These are phyloP conservation scores for Gopherus evgoodei DNA, from an alignment of 2,113 vertebrate genomes.

Conservation along the genomic window DNA sequence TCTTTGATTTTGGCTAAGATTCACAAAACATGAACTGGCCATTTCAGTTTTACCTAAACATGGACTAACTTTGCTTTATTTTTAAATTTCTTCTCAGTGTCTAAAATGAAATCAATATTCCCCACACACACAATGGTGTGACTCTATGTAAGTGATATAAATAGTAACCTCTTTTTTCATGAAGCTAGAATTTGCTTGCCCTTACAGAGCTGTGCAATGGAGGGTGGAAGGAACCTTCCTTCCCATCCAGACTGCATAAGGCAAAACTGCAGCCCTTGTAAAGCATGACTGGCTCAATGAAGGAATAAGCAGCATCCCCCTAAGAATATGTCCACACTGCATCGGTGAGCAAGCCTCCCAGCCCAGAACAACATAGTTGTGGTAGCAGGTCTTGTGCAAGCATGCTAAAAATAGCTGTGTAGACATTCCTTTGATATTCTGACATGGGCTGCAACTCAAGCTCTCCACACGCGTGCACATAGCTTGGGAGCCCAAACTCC, in stretches of 20 bases:
- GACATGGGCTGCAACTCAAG: neutral
- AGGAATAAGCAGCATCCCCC: neutral
- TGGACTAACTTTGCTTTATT: neutral
- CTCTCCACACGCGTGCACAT: neutral
- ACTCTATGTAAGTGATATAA: neutral
- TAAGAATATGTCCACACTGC: neutral
- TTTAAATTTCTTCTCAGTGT: fast-evolving
- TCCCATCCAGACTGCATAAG: neutral
- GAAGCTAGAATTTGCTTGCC: neutral
- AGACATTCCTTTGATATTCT: neutral
- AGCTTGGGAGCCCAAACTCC: neutral
- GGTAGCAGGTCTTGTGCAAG: neutral
- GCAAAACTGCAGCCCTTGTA: neutral
- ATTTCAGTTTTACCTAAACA: neutral
- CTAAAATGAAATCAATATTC: neutral
- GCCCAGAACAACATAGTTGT: neutral
- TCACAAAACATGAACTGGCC: fast-evolving
- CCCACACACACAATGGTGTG: neutral
- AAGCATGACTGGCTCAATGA: neutral
- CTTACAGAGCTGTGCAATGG: neutral
- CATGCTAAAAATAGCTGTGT: neutral
- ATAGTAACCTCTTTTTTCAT: neutral
- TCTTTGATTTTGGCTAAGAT: neutral
- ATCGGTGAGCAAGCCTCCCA: neutral
- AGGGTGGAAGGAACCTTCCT: neutral